Evolutionary conservation across 2,888 invertebrate species (phyloP), one percentile per base, ranked within the genome.

Genomic region (Chymomyza amoena): DNA sequence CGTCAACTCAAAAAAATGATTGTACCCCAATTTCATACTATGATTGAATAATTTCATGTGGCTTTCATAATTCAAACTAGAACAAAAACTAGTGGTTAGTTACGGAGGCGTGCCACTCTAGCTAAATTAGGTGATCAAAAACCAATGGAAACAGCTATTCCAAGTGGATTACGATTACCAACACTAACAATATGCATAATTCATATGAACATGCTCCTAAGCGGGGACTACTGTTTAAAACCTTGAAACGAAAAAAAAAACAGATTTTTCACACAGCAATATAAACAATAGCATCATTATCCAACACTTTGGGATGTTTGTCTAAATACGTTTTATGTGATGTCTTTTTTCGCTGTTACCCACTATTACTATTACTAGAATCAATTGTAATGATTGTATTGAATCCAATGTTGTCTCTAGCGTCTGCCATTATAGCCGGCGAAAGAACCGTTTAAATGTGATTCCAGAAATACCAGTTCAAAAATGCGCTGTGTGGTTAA

Each of bases 391-490:
- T 45, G 39, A 45, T 45, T 13, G 39, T 45, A 45, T 45, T 45
- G 39, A 45, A 10, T 45, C 13, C 39, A 45, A 45, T 45, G 39
- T 45, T 45, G 39, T 45, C 39, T 45, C 39, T 45, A 13, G 39
- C 13, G 39, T 13, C 39, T 45, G 39, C 39, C 13, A 45, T 45
- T 45, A 45, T 45, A 45, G 39, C 39, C 39, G 39, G 20, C 54
- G 81, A 78, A 87, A 87, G 83, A 86, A 89, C 89, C 86, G 87
- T 89, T 88, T 89, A 86, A 88, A 88, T 88, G 86, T 83, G 88
- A 88, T 88, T 89, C 87, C 84, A 81, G 87, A 88, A 89, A 89
- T 89, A 86, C 89, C 89, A 88, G 87, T 89, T 88, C 87, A 83
- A 83, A 80, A 78, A 77, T 84, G 81, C 75, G 75, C 78, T 82